Conservation (phyloP, 1,140 invertebrate species). For the Heliconius hermathena region DNA sequence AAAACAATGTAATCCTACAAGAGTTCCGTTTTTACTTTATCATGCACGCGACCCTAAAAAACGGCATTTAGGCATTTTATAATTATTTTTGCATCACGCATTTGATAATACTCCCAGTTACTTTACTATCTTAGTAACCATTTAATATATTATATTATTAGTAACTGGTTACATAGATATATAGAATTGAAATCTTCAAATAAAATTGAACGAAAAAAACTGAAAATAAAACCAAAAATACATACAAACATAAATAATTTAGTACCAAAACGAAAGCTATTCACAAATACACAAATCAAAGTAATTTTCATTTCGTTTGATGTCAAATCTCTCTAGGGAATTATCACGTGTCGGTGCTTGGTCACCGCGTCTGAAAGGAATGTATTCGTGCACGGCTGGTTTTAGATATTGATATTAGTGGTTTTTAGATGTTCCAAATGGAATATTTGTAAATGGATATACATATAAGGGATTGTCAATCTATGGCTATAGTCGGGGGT, state of each 20-base stretch:
- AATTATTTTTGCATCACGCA: too few relatives aligned
- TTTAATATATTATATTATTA: too few relatives aligned
- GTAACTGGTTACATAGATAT: too few relatives aligned
- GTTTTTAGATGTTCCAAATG: not conserved
- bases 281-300: slow-evolving; percentile 2
- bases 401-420: not conserved
- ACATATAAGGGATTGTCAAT: not conserved
- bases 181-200: too few relatives aligned
- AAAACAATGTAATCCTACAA: too few relatives aligned
- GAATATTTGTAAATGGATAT: not conserved
- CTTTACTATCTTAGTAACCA: too few relatives aligned
- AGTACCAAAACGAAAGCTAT: not conserved
- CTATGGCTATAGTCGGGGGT: not conserved
- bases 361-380: slow-evolving; percentile 1
- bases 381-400: not conserved
- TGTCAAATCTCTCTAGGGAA: not conserved
- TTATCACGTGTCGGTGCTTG: slow-evolving; percentile 6
- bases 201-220: too few relatives aligned
- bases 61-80: too few relatives aligned
- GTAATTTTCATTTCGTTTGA: slow-evolving; percentile 8
- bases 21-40: too few relatives aligned
- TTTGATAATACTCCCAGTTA: too few relatives aligned
- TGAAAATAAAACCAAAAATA: too few relatives aligned
- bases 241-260: not conserved
- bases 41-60: too few relatives aligned